A percentile compares a stretch with the other conserved stretches of the same genome.
These are phyloP conservation scores for Strix aluco DNA, from an alignment of 2,113 vertebrate species.

Conservation along the genomic window DNA sequence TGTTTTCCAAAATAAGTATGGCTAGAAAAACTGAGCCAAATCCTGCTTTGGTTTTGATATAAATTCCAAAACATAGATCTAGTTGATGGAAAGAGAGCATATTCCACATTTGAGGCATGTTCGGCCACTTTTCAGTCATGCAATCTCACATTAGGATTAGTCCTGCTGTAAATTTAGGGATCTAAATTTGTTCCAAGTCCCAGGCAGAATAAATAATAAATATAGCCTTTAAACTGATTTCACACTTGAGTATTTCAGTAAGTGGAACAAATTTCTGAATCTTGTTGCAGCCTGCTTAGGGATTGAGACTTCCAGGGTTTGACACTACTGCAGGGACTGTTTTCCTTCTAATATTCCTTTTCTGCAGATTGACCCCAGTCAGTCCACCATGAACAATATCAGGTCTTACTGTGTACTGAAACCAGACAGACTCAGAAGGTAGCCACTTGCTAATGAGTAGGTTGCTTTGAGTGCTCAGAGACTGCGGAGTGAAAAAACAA, in stretches of 20 bases:
- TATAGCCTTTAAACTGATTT: slow-evolving; percentile 1
- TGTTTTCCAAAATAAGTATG: background rate
- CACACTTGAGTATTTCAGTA: background rate
- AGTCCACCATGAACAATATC: background rate
- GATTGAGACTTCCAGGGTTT: background rate
- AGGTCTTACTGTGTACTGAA: background rate
- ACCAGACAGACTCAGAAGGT: background rate
- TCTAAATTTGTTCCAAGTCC: background rate
- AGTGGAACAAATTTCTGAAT: background rate
- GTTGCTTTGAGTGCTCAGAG: background rate
- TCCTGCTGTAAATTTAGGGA: background rate
- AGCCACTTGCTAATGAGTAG: background rate
- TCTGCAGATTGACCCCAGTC: background rate
- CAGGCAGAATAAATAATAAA: background rate
- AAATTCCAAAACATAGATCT: background rate
- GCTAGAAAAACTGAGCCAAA: background rate
- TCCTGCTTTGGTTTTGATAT: background rate
- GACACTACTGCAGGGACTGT: background rate
- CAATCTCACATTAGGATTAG: background rate
- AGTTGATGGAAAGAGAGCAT: background rate
- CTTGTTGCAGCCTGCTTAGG: background rate
- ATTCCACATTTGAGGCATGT: background rate
- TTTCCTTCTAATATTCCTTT: background rate
- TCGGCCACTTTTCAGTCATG: background rate
- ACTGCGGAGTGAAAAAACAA: background rate